Base-by-base conservation (phyloP, 2,797 vertebrate species). In the Buphagus erythrorhynchus region DNA sequence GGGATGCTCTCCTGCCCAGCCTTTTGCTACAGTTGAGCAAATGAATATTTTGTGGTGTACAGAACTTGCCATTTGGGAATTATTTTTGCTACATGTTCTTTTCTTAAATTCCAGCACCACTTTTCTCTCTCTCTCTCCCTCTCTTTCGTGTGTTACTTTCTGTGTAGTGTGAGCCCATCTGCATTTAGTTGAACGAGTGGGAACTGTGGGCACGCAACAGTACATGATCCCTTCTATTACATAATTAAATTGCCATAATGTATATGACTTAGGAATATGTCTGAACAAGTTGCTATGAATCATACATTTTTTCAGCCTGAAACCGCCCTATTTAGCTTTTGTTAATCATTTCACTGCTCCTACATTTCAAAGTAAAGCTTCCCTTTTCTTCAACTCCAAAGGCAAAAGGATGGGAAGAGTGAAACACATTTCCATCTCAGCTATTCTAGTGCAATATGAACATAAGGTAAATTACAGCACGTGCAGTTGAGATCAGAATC, bases 271-370 rank as follows among this genome's bases (percentile, higher is more conserved):
- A 63, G 65, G 65, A 86, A 76, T 95, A 80, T 72, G 87, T 95
- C 94, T 73, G 74, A 94, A 93, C 94, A 90, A 96, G 94, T 94
- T 84, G 68, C 67, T 67, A 66, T 95, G 92, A 97, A 92, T 93
- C 92, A 75, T 86, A 16, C 42, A 59, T 90, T 94, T 93, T 93
- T 91, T 79, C 88, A 96, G 68, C 63, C 88, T 75, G 51, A 94
- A 90, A 79, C 77, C 91, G 80, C 74, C 77, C 79, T 89, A 42
- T 82, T 96, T 95, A 93, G 89, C 65, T 90, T 93, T 90, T 79
- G 67, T 90, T 93, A 88, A 90, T 90, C 85, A 74, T 93, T 82
- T 86, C 61, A 21, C 46, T n/a, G 71, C 45, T 91, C 57, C 68
- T 88, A 31, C 49, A 3, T 90, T 86, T 77, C 68, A 73, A 48